Percentiles rank a stretch among this genome's conserved stretches.
phyloP scores from a whole-genome alignment of 2,888 invertebrate genomes.

The Pantelozetes paolii region DNA sequence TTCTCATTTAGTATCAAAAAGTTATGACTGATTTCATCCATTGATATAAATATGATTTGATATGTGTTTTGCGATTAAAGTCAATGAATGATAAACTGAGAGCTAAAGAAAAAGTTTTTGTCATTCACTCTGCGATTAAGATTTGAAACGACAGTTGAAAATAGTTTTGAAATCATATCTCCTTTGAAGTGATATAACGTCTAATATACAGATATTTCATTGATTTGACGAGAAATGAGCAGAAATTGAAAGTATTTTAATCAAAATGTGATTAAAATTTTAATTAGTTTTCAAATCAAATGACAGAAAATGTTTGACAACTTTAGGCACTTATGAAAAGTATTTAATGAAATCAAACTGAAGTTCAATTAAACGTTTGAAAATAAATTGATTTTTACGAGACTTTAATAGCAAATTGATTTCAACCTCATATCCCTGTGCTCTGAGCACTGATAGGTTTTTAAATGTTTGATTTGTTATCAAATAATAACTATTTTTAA shows the following conservation, averaged over 20 bases:
- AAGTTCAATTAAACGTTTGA: too few relatives aligned
- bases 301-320: not conserved
- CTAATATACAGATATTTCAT: not conserved
- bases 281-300: not conserved
- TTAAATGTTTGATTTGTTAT: too few relatives aligned
- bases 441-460: too few relatives aligned
- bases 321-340: too few relatives aligned
- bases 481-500: too few relatives aligned
- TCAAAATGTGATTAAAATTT: not conserved
- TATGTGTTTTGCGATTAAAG: not conserved
- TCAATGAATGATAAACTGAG: not conserved
- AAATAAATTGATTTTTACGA: too few relatives aligned
- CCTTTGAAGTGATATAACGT: not conserved
- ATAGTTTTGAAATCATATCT: not conserved
- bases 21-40: not conserved
- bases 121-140: not conserved
- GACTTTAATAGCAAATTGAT: too few relatives aligned
- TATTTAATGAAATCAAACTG: not conserved
- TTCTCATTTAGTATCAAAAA: not conserved
- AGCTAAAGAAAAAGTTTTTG: not conserved
- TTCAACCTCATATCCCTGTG: too few relatives aligned
- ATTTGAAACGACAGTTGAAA: not conserved
- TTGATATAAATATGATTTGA: not conserved
- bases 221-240: not conserved
- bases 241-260: too few relatives aligned